These are phyloP conservation scores for Typhlomys cinereus DNA, from an alignment of 2,113 vertebrate species.

Conservation along the genomic window DNA sequence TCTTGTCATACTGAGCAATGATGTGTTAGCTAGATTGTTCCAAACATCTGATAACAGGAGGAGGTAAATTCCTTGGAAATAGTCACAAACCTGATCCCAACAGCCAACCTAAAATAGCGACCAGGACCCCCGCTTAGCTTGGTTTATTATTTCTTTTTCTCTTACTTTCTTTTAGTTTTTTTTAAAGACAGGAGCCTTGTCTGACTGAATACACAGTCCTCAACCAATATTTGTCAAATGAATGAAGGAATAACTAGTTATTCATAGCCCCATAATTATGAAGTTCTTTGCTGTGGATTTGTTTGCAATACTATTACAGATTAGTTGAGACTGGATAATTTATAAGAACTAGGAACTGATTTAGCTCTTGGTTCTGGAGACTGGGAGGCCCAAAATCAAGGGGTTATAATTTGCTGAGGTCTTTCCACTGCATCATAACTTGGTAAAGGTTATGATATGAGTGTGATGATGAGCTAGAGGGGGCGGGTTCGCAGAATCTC, in stretches of 20 bases:
- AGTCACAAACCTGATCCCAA: background rate
- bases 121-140: background rate
- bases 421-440: background rate
- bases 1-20: background rate
- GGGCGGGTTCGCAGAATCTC: background rate
- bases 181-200: background rate
- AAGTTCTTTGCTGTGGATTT: background rate
- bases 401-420: background rate
- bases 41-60: background rate
- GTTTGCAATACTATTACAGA: background rate
- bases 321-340: background rate
- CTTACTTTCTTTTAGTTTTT: conserved; percentile 9
- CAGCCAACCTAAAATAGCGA: background rate
- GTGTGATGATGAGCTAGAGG: background rate
- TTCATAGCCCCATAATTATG: background rate
- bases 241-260: background rate
- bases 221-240: background rate
- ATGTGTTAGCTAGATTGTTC: background rate
- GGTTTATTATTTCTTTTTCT: too few relatives aligned
- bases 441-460: background rate
- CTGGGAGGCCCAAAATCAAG: background rate
- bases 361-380: background rate
- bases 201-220: background rate
- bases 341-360: background rate
- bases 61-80: background rate